Conservation (phyloP, 2,888 invertebrate genomes). For the Eupithecia exiguata region DNA sequence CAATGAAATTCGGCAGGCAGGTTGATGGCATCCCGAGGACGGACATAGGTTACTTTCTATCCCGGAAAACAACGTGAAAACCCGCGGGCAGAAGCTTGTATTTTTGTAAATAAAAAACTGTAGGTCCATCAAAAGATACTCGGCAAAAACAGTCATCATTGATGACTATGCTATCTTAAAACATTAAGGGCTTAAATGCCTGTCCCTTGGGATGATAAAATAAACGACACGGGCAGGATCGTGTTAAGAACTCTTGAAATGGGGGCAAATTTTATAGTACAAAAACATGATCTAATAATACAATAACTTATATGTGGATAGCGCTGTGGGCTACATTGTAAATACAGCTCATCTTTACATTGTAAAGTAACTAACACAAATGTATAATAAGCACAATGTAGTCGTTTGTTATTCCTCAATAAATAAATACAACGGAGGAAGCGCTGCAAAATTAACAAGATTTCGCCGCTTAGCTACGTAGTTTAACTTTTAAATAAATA, state of each 20-base stretch:
- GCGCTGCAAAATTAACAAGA: not conserved
- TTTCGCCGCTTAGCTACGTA: not conserved
- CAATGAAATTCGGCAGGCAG: too few relatives aligned
- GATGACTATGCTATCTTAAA: not conserved
- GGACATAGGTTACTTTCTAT: too few relatives aligned
- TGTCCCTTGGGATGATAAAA: slow-evolving; percentile 31
- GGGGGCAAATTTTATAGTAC: not conserved
- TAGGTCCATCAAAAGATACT: not conserved
- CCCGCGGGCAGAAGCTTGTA: too few relatives aligned
- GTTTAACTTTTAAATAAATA: too few relatives aligned
- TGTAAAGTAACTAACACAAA: too few relatives aligned
- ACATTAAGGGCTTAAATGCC: slow-evolving; percentile 17
- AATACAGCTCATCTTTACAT: too few relatives aligned
- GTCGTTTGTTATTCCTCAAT: too few relatives aligned
- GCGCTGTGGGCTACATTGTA: too few relatives aligned
- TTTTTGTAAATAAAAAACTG: not conserved
- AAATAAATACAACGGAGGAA: not conserved
- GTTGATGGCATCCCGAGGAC: too few relatives aligned
- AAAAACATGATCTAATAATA: not conserved
- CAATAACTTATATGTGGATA: too few relatives aligned
- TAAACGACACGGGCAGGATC: slow-evolving; percentile 33
- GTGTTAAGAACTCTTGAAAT: slow-evolving; percentile 13
- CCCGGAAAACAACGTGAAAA: too few relatives aligned
- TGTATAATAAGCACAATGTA: too few relatives aligned
- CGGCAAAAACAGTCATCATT: not conserved